Conservation (phyloP, 2,888 invertebrate species). For the Calameuta idolon region DNA sequence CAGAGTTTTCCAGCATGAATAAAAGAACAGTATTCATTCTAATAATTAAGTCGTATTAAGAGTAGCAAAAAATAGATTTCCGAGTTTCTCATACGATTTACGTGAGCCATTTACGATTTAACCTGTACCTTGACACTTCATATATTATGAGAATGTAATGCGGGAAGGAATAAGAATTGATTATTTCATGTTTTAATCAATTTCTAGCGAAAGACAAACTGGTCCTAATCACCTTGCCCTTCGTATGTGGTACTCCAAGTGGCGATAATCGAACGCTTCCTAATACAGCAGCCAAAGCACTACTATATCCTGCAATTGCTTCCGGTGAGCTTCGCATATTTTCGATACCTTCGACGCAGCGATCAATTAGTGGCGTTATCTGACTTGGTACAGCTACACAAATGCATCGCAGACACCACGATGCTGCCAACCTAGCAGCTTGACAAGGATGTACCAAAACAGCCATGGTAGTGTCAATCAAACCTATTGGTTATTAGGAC, state of each 20-base stretch:
- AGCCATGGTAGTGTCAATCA: constrained; percentile 82
- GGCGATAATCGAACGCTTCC: constrained; percentile 92
- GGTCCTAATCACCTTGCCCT: constrained; percentile 81
- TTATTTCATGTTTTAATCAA: not conserved
- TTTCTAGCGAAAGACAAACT: not conserved
- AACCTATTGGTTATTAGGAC: constrained; percentile 65
- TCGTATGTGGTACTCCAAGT: constrained; percentile 94
- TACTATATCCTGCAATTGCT: constrained; percentile 91
- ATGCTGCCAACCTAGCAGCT: constrained; percentile 92
- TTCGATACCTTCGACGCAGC: constrained; percentile 89
- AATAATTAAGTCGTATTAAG: not conserved
- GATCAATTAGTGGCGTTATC: constrained; percentile 92
- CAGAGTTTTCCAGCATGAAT: not conserved
- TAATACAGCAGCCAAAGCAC: constrained; percentile 92
- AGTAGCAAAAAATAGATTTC: not conserved
- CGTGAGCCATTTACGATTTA: not conserved
- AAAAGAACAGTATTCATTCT: not conserved
- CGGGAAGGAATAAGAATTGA: not conserved
- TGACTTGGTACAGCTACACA: constrained; percentile 95
- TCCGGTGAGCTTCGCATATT: constrained; percentile 90
- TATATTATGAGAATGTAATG: not conserved
- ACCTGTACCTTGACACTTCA: not conserved
- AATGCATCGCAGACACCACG: constrained; percentile 93
- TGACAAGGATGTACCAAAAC: constrained; percentile 95
- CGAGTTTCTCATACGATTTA: not conserved